phyloP scores from a whole-genome alignment of 2,888 invertebrate genomes.

The Steromphala cineraria region DNA sequence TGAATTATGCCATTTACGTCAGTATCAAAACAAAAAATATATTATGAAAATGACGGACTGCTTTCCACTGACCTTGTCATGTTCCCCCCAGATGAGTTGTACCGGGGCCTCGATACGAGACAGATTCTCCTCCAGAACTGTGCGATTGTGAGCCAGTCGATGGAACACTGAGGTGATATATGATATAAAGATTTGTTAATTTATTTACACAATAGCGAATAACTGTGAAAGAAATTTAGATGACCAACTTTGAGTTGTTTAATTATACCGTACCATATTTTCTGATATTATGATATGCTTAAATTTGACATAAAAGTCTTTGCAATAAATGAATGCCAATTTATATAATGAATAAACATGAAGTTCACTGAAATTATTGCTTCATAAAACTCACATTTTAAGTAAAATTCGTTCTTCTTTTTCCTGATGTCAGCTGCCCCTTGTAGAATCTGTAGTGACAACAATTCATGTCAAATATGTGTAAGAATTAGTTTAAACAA shows the following conservation, averaged over 20 bases:
- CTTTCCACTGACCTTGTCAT: slow-evolving; percentile 60
- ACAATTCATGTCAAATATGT: not conserved
- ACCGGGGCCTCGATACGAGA: slow-evolving; percentile 55
- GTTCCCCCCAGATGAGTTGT: slow-evolving; percentile 67
- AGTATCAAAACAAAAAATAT: no score
- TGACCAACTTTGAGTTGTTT: no score
- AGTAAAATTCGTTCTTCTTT: slow-evolving; percentile 60
- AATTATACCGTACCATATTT: no score
- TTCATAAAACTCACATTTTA: slow-evolving; percentile 56
- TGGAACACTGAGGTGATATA: slow-evolving; percentile 51
- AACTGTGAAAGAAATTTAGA: no score
- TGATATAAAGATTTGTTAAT: no score
- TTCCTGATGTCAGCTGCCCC: slow-evolving; percentile 63
- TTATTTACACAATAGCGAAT: no score
- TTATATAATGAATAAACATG: no score
- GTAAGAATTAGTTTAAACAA: not conserved
- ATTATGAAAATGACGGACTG: no score
- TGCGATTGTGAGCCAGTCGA: slow-evolving; percentile 38
- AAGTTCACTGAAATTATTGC: not conserved
- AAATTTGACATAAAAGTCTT: no score
- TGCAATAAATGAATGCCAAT: no score
- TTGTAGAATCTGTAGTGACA: slow-evolving; percentile 57
- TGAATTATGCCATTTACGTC: no score
- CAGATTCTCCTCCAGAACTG: slow-evolving; percentile 50
- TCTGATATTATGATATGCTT: no score